Evolutionary conservation across 2,888 invertebrate species (phyloP).

Genomic region (Tenthredo scrophulariae): DNA sequence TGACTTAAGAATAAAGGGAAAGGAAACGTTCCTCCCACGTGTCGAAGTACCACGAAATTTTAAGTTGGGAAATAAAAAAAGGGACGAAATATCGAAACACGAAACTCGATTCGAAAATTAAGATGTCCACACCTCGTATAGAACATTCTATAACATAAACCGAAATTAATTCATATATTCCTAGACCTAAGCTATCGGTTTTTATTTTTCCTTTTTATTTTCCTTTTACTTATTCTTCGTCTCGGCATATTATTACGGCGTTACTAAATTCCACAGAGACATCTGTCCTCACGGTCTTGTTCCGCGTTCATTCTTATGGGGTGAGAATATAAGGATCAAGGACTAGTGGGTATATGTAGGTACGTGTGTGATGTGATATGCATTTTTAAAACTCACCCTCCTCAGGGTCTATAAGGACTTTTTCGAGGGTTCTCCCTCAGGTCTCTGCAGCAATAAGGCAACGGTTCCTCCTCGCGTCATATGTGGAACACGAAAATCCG

Average conservation of each 20-base stretch:
- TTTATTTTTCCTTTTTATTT: not conserved
- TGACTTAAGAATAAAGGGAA: no score
- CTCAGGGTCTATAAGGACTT: not conserved
- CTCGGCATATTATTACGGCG: not conserved
- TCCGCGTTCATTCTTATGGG: constrained; percentile 3
- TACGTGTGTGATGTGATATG: not conserved
- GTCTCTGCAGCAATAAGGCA: not conserved
- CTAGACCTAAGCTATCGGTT: not conserved
- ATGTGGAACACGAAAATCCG: not conserved
- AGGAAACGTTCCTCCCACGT: no score
- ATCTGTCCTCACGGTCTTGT: not conserved
- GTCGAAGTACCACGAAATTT: no score
- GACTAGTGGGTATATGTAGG: not conserved
- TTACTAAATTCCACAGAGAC: not conserved
- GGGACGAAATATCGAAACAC: no score
- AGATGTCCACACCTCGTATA: no score
- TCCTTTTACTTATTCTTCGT: not conserved
- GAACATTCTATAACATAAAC: no score
- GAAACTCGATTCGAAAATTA: no score
- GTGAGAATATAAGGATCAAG: not conserved
- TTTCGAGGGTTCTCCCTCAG: not conserved
- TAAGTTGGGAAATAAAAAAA: no score
- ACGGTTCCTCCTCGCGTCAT: not conserved
- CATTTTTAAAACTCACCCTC: not conserved
- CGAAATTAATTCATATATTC: not conserved